Evolutionary conservation across 2,797 vertebrate genomes (phyloP).

Genomic region (Botia kubotai): DNA sequence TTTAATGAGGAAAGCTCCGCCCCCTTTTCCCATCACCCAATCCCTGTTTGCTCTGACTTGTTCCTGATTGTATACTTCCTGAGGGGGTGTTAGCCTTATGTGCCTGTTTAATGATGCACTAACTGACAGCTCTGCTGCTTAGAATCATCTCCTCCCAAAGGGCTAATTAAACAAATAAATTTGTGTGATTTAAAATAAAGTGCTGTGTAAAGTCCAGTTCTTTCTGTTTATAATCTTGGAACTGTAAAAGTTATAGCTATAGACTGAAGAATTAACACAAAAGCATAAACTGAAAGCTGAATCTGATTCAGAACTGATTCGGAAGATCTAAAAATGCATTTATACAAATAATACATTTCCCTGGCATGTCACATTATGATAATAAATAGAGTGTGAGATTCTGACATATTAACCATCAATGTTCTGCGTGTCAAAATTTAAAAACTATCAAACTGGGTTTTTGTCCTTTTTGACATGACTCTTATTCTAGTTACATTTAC

Average conservation of each 20-base stretch:
- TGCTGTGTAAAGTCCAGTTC: slow-evolving; percentile 70
- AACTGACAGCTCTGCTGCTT: slow-evolving; percentile 71
- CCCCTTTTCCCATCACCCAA: neutral
- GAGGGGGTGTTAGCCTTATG: slow-evolving; percentile 50
- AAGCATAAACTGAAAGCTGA: no score
- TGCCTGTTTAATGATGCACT: slow-evolving; percentile 68
- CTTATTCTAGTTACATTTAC: neutral
- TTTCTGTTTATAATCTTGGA: slow-evolving; percentile 42
- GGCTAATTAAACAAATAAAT: slow-evolving; percentile 73
- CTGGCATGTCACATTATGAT: no score
- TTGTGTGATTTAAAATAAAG: slow-evolving; percentile 77
- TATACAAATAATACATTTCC: no score
- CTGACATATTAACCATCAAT: no score
- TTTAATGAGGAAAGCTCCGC: slow-evolving; percentile 41
- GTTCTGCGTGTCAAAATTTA: no score
- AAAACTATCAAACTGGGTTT: neutral
- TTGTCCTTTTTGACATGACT: neutral
- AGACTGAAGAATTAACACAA: no score
- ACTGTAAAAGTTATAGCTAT: neutral
- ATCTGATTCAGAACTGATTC: no score
- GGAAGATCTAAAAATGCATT: no score
- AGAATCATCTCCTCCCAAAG: slow-evolving; percentile 82
- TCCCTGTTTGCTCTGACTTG: slow-evolving; percentile 18
- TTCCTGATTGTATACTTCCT: slow-evolving; percentile 45
- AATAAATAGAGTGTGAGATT: no score